Conservation (phyloP, 2,797 vertebrate species). For the Sebastes matsubarae region DNA sequence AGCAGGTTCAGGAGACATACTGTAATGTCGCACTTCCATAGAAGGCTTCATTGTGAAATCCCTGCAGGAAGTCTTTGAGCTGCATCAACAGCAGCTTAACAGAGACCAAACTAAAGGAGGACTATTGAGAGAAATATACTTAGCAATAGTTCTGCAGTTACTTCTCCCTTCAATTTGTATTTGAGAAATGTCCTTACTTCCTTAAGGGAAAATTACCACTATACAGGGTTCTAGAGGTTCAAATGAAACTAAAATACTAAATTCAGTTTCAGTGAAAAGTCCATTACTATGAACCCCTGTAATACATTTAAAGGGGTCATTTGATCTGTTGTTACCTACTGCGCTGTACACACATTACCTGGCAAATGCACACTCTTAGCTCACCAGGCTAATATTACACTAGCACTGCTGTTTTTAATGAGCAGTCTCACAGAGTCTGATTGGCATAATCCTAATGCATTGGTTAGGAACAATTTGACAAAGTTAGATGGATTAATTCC, state of each 20-base stretch:
- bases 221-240: neutral
- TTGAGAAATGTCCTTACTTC: neutral
- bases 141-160: neutral
- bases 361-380: neutral
- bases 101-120: neutral
- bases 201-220: neutral
- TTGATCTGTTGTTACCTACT: neutral
- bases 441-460: neutral
- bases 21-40: neutral
- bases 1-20: neutral
- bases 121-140: neutral
- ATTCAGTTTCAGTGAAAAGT: neutral
- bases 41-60: neutral
- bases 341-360: neutral
- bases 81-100: neutral
- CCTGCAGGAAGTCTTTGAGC: neutral
- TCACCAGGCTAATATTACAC: neutral
- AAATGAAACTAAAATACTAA: neutral
- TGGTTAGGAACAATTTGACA: neutral
- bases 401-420: neutral
- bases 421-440: neutral
- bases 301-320: neutral
- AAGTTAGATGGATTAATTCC: conserved; percentile 9
- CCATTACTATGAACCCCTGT: neutral
- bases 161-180: neutral